These are phyloP conservation scores for Leptura quadrifasciata DNA, from an alignment of 2,888 invertebrate genomes.

Conservation along the genomic window DNA sequence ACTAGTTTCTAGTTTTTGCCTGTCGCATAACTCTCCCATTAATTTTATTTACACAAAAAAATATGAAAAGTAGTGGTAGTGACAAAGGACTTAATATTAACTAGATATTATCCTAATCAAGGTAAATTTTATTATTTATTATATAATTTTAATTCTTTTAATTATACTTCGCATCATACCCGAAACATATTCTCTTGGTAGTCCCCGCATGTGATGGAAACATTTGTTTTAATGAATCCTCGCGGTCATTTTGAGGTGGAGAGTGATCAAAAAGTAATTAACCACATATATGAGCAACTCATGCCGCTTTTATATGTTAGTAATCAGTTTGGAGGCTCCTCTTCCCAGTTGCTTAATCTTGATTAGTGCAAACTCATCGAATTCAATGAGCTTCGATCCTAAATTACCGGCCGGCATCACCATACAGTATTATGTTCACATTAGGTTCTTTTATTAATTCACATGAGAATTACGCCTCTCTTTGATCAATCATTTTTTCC, in stretches of 20 bases:
- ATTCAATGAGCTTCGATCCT: constrained; percentile 45
- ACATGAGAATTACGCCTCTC: constrained; percentile 3
- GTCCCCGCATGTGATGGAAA: neutral
- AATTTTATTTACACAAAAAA: no score
- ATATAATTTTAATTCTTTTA: neutral
- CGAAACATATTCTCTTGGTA: neutral
- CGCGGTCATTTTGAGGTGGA: constrained; percentile 15
- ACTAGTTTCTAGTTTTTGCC: no score
- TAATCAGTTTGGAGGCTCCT: constrained; percentile 39
- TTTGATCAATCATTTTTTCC: neutral
- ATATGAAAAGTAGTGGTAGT: no score
- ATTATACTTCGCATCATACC: neutral
- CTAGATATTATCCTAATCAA: no score
- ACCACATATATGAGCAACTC: constrained; percentile 24
- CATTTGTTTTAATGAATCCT: constrained; percentile 33
- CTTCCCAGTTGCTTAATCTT: constrained; percentile 42
- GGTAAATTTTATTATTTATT: neutral
- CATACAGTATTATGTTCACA: constrained; percentile 38
- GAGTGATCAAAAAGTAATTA: constrained; percentile 38
- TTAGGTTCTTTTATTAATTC: constrained; percentile 7
- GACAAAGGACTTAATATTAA: no score
- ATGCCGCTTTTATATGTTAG: constrained; percentile 13
- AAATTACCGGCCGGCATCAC: constrained; percentile 40
- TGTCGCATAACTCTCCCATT: no score
- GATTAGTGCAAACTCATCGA: constrained; percentile 49